Conservation (phyloP, 1,140 invertebrate genomes). For the Drosophila pruinosa region DNA sequence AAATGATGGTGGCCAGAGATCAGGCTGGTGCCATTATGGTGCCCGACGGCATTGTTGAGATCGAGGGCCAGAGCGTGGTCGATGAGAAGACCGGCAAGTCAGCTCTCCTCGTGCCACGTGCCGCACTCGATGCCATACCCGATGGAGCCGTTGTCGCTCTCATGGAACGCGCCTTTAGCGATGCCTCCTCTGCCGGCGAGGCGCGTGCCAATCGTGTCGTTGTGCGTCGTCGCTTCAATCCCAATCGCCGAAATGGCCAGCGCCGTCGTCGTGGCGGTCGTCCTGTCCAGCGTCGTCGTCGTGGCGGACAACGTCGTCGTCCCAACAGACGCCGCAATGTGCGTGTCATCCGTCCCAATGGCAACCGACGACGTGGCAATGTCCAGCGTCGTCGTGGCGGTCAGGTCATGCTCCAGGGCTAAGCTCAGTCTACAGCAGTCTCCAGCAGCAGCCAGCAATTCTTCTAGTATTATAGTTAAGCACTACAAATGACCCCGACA, state of each 20-base stretch:
- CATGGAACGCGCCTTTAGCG: slow-evolving; percentile 59
- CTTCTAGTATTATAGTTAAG: slow-evolving; percentile 76
- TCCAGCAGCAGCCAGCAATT: neutral
- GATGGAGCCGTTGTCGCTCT: slow-evolving; percentile 75
- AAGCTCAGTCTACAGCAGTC: neutral
- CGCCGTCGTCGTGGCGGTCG: slow-evolving; percentile 47
- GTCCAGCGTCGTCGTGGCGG: slow-evolving; percentile 49
- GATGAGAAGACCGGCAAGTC: slow-evolving; percentile 79
- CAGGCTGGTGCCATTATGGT: slow-evolving; percentile 79
- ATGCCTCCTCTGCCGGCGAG: slow-evolving; percentile 28
- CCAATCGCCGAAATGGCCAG: slow-evolving; percentile 47
- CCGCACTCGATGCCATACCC: slow-evolving; percentile 74
- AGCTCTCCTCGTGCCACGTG: slow-evolving; percentile 68
- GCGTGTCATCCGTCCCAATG: slow-evolving; percentile 29
- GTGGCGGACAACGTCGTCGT: slow-evolving; percentile 10
- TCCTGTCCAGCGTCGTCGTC: slow-evolving; percentile 8
- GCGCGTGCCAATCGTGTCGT: slow-evolving; percentile 76
- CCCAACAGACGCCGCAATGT: slow-evolving; percentile 57
- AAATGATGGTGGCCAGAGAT: slow-evolving; percentile 74
- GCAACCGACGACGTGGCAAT: slow-evolving; percentile 4
- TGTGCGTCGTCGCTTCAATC: slow-evolving; percentile 69
- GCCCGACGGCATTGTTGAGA: slow-evolving; percentile 76
- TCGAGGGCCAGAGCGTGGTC: slow-evolving; percentile 76
- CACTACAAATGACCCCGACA: slow-evolving; percentile 6
- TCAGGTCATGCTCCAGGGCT: slow-evolving; percentile 56